Percentiles rank a stretch among this genome's conserved stretches.
Conservation (phyloP, 2,888 invertebrate genomes). For the Stomorhina lunata region DNA sequence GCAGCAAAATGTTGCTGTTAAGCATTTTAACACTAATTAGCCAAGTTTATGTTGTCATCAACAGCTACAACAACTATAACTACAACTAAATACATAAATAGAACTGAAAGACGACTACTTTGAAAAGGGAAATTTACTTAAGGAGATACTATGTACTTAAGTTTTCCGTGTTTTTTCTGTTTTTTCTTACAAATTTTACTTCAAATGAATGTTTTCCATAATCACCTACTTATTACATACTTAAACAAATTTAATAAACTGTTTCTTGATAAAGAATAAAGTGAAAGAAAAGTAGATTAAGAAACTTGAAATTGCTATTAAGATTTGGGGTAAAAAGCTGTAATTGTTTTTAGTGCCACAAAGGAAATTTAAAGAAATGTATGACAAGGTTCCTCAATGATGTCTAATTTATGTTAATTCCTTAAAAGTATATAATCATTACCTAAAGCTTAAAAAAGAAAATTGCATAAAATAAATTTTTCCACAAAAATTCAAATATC, state of each 20-base stretch:
- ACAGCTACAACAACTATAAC: not conserved
- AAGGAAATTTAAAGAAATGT: not conserved
- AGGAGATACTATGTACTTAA: constrained; percentile 15
- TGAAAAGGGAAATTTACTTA: constrained; percentile 22
- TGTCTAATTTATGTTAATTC: no score
- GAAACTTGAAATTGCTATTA: constrained; percentile 21
- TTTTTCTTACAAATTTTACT: not conserved
- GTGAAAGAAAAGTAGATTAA: not conserved
- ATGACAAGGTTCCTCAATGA: not conserved
- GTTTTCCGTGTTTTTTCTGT: constrained; percentile 9
- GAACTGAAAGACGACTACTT: not conserved
- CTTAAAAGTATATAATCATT: no score
- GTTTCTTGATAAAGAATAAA: not conserved
- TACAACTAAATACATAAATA: no score
- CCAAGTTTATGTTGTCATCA: constrained; percentile 46
- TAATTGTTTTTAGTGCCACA: not conserved
- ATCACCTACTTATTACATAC: constrained; percentile 32
- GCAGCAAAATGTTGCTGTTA: constrained; percentile 27
- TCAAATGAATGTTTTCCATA: constrained; percentile 14
- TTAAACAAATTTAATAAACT: constrained; percentile 31
- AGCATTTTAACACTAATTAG: constrained; percentile 52
- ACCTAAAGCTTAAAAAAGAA: not conserved
- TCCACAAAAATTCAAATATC: not conserved
- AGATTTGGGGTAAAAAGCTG: not conserved
- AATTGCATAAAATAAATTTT: not conserved